Base-by-base conservation (phyloP, 37 sponge, comb jelly and placozoan genomes). In the Crambe crambe region DNA sequence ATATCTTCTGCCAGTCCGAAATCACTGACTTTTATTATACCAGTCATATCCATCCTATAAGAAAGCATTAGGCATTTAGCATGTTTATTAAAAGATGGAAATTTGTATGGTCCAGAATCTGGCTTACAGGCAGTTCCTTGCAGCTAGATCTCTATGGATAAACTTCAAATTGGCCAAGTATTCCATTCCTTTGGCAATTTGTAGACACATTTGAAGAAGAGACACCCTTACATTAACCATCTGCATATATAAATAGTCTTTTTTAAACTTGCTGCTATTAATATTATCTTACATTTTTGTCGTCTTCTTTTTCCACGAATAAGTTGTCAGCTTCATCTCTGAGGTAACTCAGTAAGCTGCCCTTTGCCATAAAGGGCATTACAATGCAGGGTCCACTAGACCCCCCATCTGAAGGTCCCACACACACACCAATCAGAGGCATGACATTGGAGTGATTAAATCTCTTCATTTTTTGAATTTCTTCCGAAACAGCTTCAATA, bases 111-210 rank as follows among this genome's bases (percentile, higher is more conserved):
- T 15, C 51, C 12, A 15, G 12, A 47, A 15, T 15, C 10, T 47
- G 51, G 2, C 77, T 76, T 57, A 82, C 83, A 82, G 42, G 74
- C 83, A 82, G 43, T 82, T 82, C 30, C 83, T 71, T 71, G 83
- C 83, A 29, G 83, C 83, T 23, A 82, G 74, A 73, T 82, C 83
- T 44, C 83, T 69, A 42, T 82, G 83, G 1, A 80, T 47, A 68
- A 80, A 58, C 58, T 30, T 68, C 32, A 40, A 29, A 22, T n/a
- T 3, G 21, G 70, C 51, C 36, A 80, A 37, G 22, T 80, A 80
- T 38, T 70, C 81, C 81, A 80, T 80, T 5, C 81, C 81, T 54
- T 68, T 80, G 51, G 81, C 81, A 39, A 80, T 29, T 47, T 80
- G 71, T 18, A 58, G 51, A 42, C 83, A 69, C 15, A 73, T 58